Evolutionary conservation across 2,113 vertebrate species (phyloP).

Genomic region (Siphamia tubifer): DNA sequence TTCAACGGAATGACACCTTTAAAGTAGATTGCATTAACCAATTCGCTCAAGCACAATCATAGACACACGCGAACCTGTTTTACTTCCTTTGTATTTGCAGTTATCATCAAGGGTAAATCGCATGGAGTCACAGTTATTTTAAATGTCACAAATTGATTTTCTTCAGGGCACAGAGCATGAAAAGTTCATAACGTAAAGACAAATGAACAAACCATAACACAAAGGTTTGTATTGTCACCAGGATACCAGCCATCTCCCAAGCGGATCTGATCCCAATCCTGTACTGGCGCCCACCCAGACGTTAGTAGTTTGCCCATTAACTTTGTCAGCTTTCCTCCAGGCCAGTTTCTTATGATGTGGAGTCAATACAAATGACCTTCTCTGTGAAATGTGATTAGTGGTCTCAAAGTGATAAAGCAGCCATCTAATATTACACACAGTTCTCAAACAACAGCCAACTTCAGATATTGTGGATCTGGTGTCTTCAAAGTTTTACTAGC

Average conservation of each 20-base stretch:
- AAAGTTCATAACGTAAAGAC: constrained; percentile 31
- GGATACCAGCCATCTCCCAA: constrained; percentile 40
- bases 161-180: constrained; percentile 1
- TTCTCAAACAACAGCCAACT: constrained; percentile 1
- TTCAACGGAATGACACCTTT: too few species aligned
- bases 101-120: constrained; percentile 12
- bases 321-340: constrained; percentile 37
- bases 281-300: constrained; percentile 40
- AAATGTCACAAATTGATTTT: constrained; percentile 49
- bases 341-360: constrained; percentile 50
- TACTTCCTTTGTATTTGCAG: constrained; percentile 38
- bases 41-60: background rate
- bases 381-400: constrained; percentile 74
- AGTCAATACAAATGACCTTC: constrained; percentile 72
- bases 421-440: constrained; percentile 32
- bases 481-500: constrained; percentile 3
- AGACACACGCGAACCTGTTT: background rate
- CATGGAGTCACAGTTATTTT: constrained; percentile 33
- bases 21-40: constrained; percentile 59
- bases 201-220: constrained; percentile 33
- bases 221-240: constrained; percentile 37
- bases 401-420: constrained; percentile 63
- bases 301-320: constrained; percentile 40
- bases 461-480: background rate
- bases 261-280: constrained; percentile 59